Conservation (phyloP, 2,888 invertebrate genomes). For the Harpalus rubripes region DNA sequence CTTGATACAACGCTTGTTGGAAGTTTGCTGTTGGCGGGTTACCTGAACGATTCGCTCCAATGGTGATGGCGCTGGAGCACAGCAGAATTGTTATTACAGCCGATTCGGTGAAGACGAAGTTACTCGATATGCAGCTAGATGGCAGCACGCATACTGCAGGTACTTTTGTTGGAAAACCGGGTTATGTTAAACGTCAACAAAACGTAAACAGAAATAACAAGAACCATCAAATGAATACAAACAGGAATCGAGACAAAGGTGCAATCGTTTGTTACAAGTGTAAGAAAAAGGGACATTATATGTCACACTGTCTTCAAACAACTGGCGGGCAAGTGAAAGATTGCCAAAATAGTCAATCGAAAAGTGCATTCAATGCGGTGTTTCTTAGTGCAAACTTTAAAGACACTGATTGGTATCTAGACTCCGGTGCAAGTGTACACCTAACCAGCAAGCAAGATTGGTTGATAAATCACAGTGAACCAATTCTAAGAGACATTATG, state of each 20-base stretch:
- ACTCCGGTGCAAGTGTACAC: constrained; percentile 31
- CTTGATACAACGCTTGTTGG: constrained; percentile 42
- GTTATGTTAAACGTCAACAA: no score
- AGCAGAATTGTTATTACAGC: background rate
- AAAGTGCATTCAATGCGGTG: constrained; percentile 36
- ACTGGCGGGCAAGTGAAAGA: background rate
- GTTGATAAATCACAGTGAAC: no score
- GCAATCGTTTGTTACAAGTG: background rate
- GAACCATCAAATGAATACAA: background rate
- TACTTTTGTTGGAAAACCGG: no score
- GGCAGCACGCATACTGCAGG: background rate
- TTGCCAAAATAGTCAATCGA: background rate
- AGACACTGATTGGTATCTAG: constrained; percentile 20
- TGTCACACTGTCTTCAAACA: background rate
- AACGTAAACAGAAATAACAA: background rate
- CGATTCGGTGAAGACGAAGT: constrained; percentile 10
- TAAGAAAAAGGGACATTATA: constrained; percentile 38
- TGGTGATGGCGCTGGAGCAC: constrained; percentile 53
- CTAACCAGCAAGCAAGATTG: constrained; percentile 38
- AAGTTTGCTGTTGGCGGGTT: constrained; percentile 58
- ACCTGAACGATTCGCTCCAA: constrained; percentile 58
- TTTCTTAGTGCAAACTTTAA: constrained; percentile 22
- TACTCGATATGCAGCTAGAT: constrained; percentile 15
- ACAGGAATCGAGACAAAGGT: constrained; percentile 1
- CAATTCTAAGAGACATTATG: no score